phyloP scores from a whole-genome alignment of 2,113 vertebrate species.

The Equus przewalskii region DNA sequence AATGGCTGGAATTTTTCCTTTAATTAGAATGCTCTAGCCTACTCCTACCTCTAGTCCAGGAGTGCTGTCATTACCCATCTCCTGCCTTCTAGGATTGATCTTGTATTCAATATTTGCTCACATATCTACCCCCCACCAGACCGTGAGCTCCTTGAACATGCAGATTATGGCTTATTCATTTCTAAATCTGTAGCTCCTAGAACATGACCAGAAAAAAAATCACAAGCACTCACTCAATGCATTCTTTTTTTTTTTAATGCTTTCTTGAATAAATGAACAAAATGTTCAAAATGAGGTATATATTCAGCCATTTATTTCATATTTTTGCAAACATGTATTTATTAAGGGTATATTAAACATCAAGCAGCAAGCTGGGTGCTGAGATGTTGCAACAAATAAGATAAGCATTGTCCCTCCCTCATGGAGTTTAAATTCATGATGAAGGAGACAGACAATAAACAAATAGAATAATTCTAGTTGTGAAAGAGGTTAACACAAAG shows the following conservation, averaged over 20 bases:
- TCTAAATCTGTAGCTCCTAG: not conserved
- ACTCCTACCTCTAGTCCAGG: not conserved
- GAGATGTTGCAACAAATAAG: not conserved
- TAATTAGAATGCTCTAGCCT: not conserved
- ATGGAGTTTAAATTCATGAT: not conserved
- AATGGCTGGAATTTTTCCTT: not conserved
- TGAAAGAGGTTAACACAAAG: not conserved
- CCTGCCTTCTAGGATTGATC: not conserved
- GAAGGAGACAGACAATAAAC: not conserved
- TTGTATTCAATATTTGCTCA: conserved; percentile 7
- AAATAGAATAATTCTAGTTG: not conserved
- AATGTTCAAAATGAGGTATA: not conserved
- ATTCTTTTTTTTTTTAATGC: not conserved
- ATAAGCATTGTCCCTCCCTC: not conserved
- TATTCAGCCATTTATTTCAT: not conserved
- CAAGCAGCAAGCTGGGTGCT: not conserved
- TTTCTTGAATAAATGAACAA: conserved; percentile 22
- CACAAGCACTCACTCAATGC: not conserved
- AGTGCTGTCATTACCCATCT: not conserved
- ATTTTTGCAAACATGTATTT: conserved; percentile 16
- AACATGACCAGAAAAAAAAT: conserved; percentile 12
- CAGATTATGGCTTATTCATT: not conserved
- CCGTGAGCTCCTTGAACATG: not conserved
- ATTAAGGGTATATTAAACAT: not conserved
- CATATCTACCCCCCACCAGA: not conserved